phyloP scores from a whole-genome alignment of 1,140 invertebrate genomes.

The Drosophila bipectinata region DNA sequence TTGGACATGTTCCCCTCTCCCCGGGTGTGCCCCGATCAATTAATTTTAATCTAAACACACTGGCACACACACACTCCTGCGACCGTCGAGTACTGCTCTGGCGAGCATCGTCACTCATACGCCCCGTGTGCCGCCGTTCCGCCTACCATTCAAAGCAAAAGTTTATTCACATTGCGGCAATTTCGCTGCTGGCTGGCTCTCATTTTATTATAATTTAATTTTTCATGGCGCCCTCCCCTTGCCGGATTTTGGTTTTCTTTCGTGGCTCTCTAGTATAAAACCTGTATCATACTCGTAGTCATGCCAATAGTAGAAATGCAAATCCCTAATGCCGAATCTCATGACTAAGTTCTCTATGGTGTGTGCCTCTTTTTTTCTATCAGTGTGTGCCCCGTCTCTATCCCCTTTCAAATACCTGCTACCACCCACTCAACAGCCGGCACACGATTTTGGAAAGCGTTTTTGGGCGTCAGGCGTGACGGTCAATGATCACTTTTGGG shows the following conservation, averaged over 20 bases:
- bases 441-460: slow-evolving; percentile 76
- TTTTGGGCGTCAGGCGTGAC: slow-evolving; percentile 72
- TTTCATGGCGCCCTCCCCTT: slow-evolving; percentile 48
- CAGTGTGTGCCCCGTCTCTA: neutral
- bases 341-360: slow-evolving; percentile 7
- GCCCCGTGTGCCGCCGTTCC: slow-evolving; percentile 53
- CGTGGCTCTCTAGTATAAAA: slow-evolving; percentile 18
- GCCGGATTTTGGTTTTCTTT: neutral
- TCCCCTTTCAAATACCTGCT: neutral
- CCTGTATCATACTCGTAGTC: slow-evolving; percentile 13
- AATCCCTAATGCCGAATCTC: slow-evolving; percentile 31
- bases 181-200: slow-evolving; percentile 7
- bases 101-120: slow-evolving; percentile 65
- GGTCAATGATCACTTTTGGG: slow-evolving; percentile 77
- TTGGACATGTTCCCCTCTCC: slow-evolving; percentile 27
- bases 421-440: slow-evolving; percentile 54
- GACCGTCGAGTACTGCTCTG: neutral
- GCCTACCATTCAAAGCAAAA: slow-evolving; percentile 51
- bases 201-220: slow-evolving; percentile 69
- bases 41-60: slow-evolving; percentile 70
- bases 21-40: slow-evolving; percentile 56
- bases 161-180: slow-evolving; percentile 72
- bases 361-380: neutral
- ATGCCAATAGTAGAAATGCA: slow-evolving; percentile 44
- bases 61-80: slow-evolving; percentile 14